Evolutionary conservation across 37 sponge, comb jelly and placozoan genomes (phyloP).

Genomic region (Spongilla lacustris): DNA sequence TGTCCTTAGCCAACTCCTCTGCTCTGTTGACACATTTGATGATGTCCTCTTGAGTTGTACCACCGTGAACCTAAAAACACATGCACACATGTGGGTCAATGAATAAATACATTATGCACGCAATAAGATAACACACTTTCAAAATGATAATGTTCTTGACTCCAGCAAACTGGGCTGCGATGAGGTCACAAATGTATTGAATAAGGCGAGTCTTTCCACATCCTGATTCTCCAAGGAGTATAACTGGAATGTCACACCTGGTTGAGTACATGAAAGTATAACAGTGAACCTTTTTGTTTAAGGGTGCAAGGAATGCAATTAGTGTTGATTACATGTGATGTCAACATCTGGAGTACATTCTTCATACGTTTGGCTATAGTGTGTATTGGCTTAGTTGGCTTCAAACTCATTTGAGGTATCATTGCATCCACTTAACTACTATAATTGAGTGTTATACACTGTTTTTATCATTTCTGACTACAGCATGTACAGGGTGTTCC

Average conservation of each 20-base stretch:
- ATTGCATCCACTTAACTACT: no score
- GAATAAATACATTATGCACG: not conserved
- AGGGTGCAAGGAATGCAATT: no score
- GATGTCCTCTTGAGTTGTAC: constrained; percentile 72
- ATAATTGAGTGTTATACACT: no score
- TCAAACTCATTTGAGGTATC: no score
- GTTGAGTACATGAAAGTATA: not conserved
- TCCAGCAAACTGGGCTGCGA: constrained; percentile 18
- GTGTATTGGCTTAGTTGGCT: no score
- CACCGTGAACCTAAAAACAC: constrained; percentile 88
- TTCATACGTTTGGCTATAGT: no score
- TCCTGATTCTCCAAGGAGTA: constrained; percentile 97
- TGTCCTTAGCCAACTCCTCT: constrained; percentile 53
- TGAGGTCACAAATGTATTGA: constrained; percentile 82
- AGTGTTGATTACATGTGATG: no score
- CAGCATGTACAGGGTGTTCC: no score
- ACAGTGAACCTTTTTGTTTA: no score
- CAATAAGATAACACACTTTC: constrained; percentile 42
- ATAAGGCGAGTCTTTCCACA: constrained; percentile 96
- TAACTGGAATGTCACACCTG: constrained; percentile 92
- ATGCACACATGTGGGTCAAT: not conserved
- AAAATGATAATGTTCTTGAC: constrained; percentile 69
- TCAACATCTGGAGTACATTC: no score
- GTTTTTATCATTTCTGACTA: no score
- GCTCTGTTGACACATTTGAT: constrained; percentile 48